Base-by-base conservation (phyloP, 23 tunicate species). In the Botrylloides violaceus region DNA sequence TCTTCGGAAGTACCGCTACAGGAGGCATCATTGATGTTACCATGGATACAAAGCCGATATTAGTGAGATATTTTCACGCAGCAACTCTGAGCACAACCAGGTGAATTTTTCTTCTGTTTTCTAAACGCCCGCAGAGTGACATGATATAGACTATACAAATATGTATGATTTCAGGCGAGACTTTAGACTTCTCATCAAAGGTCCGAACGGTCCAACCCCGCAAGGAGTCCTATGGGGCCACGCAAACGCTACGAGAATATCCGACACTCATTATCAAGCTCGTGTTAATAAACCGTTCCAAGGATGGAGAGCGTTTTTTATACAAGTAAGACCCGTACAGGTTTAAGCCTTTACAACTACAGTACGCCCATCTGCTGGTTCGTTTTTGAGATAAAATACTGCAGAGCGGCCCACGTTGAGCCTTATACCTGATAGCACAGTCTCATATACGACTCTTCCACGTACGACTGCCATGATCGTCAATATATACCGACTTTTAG, bases 1-100 rank as follows among this genome's bases (percentile, higher is more conserved):
- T 70, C 6, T 35, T 87, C 2, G 76, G 68, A 70, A 80, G 84
- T 66, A 87, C 95, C 1, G 85, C 79, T 48, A 80, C 95, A 65
- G 95, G 95, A 35, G 95, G 95, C 21, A 79, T 84, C 35, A 87
- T 87, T 48, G 86, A 87, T 18, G 95, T 87, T 7, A 87, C 86
- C 19, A 15, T 80, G 75, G 86, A 80, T 56, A 87, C 86, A 0
- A 64, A 72, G 23, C 95, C 95, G 25, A 60, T 75, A 9, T 76
- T 87, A 36, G 78, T 87, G 37, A 64, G 95, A 27, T 68, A 68
- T 28, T 68, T 68, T 22, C 74, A 68, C 74, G 74, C 74, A 7
- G 58, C 25, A 18, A 32, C 58, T 12, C 29, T n/a, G 37, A 32
- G 49, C 1, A 68, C 24, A 68, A 68, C 74, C 12, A 68, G 74